Evolutionary conservation across 2,113 vertebrate genomes (phyloP).

Genomic region (Dermatemys mawii): DNA sequence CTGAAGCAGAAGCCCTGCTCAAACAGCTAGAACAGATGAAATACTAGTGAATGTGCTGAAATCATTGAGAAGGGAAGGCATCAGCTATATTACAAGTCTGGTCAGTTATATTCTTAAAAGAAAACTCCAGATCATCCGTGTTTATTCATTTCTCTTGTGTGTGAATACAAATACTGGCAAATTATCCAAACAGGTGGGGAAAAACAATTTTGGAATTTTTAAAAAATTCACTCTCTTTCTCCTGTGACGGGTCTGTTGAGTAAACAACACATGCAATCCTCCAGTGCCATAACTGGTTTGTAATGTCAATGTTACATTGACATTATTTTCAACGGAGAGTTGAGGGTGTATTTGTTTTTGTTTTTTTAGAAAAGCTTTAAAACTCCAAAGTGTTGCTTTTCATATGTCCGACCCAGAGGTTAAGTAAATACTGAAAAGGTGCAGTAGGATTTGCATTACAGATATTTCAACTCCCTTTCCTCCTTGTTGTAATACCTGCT

Average conservation of each 20-base stretch:
- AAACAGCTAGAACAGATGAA: background rate
- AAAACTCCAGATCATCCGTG: background rate
- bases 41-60: too few species aligned
- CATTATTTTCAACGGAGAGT: background rate
- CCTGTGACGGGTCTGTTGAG: background rate
- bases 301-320: background rate
- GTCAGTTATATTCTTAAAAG: too few species aligned
- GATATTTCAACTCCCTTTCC: slow-evolving; percentile 15
- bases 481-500: background rate
- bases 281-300: background rate
- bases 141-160: background rate
- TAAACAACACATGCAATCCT: background rate
- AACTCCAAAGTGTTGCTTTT: background rate
- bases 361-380: background rate
- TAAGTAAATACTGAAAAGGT: background rate
- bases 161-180: background rate
- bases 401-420: background rate
- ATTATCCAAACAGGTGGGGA: background rate
- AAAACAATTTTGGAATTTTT: background rate
- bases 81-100: too few species aligned
- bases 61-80: too few species aligned
- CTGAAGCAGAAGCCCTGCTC: background rate
- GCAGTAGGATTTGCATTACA: slow-evolving; percentile 13
- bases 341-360: background rate
- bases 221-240: background rate